A percentile compares a stretch with the other conserved stretches of the same genome.
phyloP scores from a whole-genome alignment of 2,797 vertebrate genomes.

The Sebastiscus albofasciatus region DNA sequence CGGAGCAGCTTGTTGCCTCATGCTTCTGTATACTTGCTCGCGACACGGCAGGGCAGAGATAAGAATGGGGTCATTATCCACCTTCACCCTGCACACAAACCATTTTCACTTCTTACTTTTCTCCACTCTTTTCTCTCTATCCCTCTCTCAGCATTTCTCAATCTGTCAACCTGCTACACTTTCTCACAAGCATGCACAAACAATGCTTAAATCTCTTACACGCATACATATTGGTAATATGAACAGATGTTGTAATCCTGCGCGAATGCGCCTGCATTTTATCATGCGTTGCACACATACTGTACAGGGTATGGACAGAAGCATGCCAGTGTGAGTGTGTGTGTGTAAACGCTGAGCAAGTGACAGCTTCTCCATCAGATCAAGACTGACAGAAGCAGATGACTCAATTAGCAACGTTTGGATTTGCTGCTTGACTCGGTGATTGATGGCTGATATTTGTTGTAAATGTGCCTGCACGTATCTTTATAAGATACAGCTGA shows the following conservation, averaged over 20 bases:
- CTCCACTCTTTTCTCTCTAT: neutral
- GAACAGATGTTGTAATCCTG: constrained; percentile 27
- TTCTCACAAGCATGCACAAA: neutral
- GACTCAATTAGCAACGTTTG: constrained; percentile 8
- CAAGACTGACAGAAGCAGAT: constrained; percentile 31
- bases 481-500: neutral
- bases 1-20: neutral
- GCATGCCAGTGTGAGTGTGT: too few species aligned
- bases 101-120: constrained; percentile 17
- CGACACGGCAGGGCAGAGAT: constrained; percentile 5
- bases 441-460: constrained; percentile 24
- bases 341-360: neutral
- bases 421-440: constrained; percentile 8
- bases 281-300: constrained; percentile 5
- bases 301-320: neutral
- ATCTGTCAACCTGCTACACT: constrained; percentile 4
- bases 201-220: neutral
- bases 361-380: constrained; percentile 10
- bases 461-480: neutral
- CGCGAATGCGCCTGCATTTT: neutral
- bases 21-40: neutral
- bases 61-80: constrained; percentile 40
- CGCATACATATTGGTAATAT: neutral
- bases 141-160: neutral
- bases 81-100: constrained; percentile 24